These are phyloP conservation scores for Montipora foliosa DNA, from an alignment of 64 coral and sea anemone genomes.

Conservation along the genomic window DNA sequence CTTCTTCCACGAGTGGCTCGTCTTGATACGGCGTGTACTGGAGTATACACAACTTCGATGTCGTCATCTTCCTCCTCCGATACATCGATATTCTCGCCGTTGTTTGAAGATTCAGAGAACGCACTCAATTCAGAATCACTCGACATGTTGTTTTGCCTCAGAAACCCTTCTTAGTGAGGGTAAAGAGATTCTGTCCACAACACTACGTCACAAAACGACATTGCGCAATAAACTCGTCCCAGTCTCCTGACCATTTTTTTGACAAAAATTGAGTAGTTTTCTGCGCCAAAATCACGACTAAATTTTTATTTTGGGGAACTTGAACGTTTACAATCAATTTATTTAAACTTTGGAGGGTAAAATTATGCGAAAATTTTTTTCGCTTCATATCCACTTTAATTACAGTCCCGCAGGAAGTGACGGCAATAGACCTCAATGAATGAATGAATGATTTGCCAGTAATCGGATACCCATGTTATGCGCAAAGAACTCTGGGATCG, in stretches of 20 bases:
- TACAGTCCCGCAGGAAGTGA: too few relatives aligned
- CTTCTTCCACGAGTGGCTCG: background rate
- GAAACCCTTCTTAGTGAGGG: background rate
- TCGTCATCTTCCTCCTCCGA: background rate
- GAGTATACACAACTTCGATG: background rate
- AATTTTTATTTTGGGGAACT: too few relatives aligned
- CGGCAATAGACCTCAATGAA: too few relatives aligned
- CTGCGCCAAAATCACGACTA: too few relatives aligned
- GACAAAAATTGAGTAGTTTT: background rate
- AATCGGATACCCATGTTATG: too few relatives aligned
- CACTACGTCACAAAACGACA: too few relatives aligned
- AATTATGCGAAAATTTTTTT: background rate
- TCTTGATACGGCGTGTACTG: background rate
- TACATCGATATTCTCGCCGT: background rate
- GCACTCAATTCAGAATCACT: background rate
- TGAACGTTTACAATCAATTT: too few relatives aligned
- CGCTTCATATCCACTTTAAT: background rate
- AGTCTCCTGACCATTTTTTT: background rate
- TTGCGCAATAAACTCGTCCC: background rate
- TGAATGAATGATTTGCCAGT: too few relatives aligned
- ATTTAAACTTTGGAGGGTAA: too few relatives aligned
- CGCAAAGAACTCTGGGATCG: too few relatives aligned
- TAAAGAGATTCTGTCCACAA: background rate
- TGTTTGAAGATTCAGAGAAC: background rate
- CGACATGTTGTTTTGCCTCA: background rate